Evolutionary conservation across 37 sponge, comb jelly and placozoan species (phyloP).

Genomic region (Hormiphora californensis): DNA sequence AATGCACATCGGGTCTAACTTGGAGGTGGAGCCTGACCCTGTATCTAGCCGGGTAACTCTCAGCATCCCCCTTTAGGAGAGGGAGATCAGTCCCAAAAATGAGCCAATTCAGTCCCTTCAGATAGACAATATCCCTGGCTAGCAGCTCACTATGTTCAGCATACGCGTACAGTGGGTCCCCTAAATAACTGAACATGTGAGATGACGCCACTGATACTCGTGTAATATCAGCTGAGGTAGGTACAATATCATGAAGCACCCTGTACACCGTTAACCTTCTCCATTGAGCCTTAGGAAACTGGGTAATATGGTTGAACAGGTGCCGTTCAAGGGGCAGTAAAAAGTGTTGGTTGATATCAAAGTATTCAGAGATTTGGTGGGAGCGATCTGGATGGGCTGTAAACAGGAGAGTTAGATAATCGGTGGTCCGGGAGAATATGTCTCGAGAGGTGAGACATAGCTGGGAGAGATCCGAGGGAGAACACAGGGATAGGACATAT

Average conservation of each 20-base stretch:
- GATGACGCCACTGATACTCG: neutral
- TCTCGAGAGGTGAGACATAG: neutral
- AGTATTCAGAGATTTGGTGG: neutral
- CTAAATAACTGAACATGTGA: conserved; percentile 26
- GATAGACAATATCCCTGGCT: neutral
- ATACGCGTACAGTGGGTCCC: conserved; percentile 9
- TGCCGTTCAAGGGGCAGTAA: neutral
- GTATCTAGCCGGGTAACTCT: neutral
- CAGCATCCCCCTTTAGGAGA: neutral
- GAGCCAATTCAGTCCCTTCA: conserved; percentile 27
- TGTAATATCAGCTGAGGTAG: neutral
- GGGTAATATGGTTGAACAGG: neutral
- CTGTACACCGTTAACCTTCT: neutral
- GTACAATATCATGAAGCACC: neutral
- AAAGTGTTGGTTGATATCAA: neutral
- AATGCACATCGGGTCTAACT: neutral
- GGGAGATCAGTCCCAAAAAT: conserved; percentile 6
- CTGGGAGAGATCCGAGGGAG: neutral
- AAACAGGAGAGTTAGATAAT: too few relatives aligned
- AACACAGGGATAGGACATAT: neutral
- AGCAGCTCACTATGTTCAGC: neutral
- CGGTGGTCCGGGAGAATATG: too few relatives aligned
- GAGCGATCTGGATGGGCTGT: too few relatives aligned
- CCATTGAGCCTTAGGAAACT: neutral
- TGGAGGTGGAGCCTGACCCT: neutral